Conservation (phyloP, 2,888 invertebrate species). For the Ernsta delagoae region DNA sequence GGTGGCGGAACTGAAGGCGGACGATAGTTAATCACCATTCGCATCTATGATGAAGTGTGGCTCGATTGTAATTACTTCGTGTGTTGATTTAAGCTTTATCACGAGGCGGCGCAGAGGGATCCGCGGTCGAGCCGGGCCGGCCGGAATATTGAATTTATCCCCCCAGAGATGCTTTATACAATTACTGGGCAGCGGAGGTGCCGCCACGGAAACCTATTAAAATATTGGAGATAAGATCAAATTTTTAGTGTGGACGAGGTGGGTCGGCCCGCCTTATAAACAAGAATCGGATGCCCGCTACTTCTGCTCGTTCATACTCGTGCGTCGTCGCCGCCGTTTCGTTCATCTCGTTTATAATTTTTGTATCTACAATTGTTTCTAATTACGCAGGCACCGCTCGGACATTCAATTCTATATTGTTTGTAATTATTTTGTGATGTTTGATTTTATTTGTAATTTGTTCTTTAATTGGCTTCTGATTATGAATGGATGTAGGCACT, state of each 20-base stretch:
- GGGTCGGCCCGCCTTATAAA: constrained; percentile 76
- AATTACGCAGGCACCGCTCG: constrained; percentile 78
- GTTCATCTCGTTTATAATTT: constrained; percentile 66
- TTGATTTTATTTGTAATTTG: constrained; percentile 75
- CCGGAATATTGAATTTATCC: constrained; percentile 76
- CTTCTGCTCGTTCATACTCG: constrained; percentile 51
- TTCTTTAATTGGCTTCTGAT: constrained; percentile 78
- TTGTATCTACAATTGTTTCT: constrained; percentile 80
- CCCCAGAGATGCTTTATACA: constrained; percentile 62
- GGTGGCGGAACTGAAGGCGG: constrained; percentile 57
- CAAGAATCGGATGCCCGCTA: constrained; percentile 70
- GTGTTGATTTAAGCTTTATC: constrained; percentile 83
- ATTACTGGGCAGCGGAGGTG: constrained; percentile 74
- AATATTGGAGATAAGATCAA: constrained; percentile 82
- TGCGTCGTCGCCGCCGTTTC: constrained; percentile 43
- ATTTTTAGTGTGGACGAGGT: constrained; percentile 77
- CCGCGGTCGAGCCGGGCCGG: constrained; percentile 51
- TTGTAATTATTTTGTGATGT: constrained; percentile 72
- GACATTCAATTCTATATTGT: constrained; percentile 78
- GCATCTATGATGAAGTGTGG: constrained; percentile 79
- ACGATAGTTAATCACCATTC: constrained; percentile 77
- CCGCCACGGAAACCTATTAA: constrained; percentile 83
- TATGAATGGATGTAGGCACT: constrained; percentile 55
- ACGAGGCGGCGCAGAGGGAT: constrained; percentile 60
- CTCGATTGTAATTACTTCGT: constrained; percentile 80